Conservation (phyloP, 1,140 invertebrate genomes). For the Drosophila chauvacae region DNA sequence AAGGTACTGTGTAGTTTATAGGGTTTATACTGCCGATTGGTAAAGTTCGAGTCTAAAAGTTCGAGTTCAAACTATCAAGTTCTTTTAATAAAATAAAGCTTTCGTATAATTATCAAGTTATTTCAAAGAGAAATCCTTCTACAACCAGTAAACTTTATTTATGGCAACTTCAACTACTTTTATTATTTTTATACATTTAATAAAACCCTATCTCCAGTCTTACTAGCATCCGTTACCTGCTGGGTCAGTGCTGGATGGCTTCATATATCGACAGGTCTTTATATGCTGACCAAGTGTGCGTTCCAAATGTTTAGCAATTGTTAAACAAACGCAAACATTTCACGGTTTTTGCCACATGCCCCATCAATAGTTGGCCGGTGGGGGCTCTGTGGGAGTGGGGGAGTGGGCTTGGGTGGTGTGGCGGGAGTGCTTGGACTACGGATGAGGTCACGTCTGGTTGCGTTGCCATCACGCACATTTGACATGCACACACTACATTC, state of each 20-base stretch:
- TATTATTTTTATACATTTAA: neutral
- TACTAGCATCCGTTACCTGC: neutral
- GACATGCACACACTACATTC: constrained; percentile 43
- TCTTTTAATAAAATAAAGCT: too few species aligned
- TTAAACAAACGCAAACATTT: constrained; percentile 43
- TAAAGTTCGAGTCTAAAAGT: too few species aligned
- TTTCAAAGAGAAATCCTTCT: too few species aligned
- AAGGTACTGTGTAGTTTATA: neutral
- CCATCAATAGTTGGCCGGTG: constrained; percentile 1
- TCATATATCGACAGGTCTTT: constrained; percentile 7
- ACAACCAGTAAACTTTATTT: too few species aligned
- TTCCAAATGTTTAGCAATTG: constrained; percentile 44
- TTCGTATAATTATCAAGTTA: too few species aligned
- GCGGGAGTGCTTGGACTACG: constrained; percentile 4
- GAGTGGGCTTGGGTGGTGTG: neutral
- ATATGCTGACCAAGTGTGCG: neutral
- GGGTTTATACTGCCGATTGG: too few species aligned
- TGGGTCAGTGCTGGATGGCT: neutral
- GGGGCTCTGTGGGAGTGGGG: neutral
- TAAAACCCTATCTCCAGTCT: neutral
- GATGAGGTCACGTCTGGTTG: constrained; percentile 50
- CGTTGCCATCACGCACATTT: constrained; percentile 56
- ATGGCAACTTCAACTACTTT: too few species aligned
- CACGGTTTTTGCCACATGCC: constrained; percentile 27
- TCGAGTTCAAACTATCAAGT: too few species aligned